These are phyloP conservation scores for Crossaster papposus DNA, from an alignment of 53 echinoderm and acorn worm species.

Conservation along the genomic window DNA sequence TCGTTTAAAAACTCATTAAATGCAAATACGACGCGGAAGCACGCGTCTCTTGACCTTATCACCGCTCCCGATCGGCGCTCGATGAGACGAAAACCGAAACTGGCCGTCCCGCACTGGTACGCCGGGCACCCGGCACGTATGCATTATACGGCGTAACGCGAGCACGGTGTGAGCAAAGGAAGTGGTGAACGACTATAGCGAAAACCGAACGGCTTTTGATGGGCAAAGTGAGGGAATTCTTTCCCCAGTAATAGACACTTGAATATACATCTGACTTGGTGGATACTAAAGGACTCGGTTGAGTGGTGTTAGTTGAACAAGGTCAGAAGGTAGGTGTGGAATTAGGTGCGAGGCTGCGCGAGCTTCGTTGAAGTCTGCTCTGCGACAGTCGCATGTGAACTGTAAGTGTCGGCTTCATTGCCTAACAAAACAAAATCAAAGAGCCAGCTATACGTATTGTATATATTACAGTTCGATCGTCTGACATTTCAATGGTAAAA, in stretches of 20 bases:
- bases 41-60: background rate
- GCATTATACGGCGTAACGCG: background rate
- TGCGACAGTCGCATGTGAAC: background rate
- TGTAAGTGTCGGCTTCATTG: background rate
- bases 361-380: too few relatives aligned
- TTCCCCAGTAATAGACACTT: constrained; percentile 12
- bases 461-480: too few relatives aligned
- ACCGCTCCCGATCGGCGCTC: background rate
- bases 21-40: background rate
- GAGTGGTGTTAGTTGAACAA: background rate
- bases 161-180: background rate
- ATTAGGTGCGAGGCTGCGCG: background rate
- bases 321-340: background rate
- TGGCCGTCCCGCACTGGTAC: background rate
- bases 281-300: background rate
- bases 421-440: background rate
- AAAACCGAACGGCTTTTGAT: constrained; percentile 3
- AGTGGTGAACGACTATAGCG: background rate
- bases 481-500: too few relatives aligned
- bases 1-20: background rate
- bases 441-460: background rate
- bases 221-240: background rate
- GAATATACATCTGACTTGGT: background rate
- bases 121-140: too few relatives aligned
- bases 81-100: background rate